Conservation (phyloP, 2,797 vertebrate genomes). For the Melanotaenia trifasciata region DNA sequence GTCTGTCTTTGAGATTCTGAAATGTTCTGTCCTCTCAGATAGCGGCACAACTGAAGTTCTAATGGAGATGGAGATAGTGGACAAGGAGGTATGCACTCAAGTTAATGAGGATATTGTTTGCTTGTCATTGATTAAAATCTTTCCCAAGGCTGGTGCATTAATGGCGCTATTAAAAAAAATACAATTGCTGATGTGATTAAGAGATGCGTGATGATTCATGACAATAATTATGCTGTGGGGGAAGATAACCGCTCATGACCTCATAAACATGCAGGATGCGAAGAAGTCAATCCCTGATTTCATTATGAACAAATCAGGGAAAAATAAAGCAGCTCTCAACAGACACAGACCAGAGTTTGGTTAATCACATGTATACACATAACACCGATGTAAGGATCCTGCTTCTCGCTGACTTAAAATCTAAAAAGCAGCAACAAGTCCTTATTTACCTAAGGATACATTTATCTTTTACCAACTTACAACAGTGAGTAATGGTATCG, state of each 20-base stretch:
- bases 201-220: slow-evolving; percentile 76
- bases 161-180: slow-evolving; percentile 70
- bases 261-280: slow-evolving; percentile 55
- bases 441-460: slow-evolving; percentile 27
- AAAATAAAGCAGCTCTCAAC: slow-evolving; percentile 34
- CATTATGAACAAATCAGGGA: slow-evolving; percentile 61
- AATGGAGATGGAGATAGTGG: slow-evolving; percentile 46
- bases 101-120: slow-evolving; percentile 79
- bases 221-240: slow-evolving; percentile 68
- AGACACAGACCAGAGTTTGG: slow-evolving; percentile 31
- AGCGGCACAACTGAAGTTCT: slow-evolving; percentile 30
- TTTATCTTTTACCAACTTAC: slow-evolving; percentile 62
- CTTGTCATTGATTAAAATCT: slow-evolving; percentile 80
- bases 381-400: background rate
- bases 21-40: slow-evolving; percentile 20
- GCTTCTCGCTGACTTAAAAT: background rate
- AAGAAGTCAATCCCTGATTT: slow-evolving; percentile 66
- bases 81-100: slow-evolving; percentile 48
- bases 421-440: background rate
- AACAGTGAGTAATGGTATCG: slow-evolving; percentile 73
- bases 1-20: slow-evolving; percentile 19
- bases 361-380: slow-evolving; percentile 14
- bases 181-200: slow-evolving; percentile 79
- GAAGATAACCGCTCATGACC: slow-evolving; percentile 64
- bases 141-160: slow-evolving; percentile 68